A percentile compares a stretch with the other conserved stretches of the same genome.
These are phyloP conservation scores for Agonopterix arenella DNA, from an alignment of 2,888 invertebrate species.

Conservation along the genomic window DNA sequence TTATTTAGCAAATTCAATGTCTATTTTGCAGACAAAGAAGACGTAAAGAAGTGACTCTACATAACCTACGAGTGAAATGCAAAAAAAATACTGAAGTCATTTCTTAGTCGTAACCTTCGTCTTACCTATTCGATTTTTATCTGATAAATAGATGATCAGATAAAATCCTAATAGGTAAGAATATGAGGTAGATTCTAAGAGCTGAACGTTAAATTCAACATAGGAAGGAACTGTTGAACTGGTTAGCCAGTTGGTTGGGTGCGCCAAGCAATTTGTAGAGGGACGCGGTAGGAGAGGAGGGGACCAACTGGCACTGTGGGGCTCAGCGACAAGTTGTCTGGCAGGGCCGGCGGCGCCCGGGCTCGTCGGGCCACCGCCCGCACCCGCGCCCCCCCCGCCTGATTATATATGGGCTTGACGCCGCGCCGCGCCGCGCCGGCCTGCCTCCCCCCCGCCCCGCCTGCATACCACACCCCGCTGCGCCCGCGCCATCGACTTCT, in stretches of 20 bases:
- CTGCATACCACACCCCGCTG: constrained; percentile 18
- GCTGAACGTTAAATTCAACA: constrained; percentile 12
- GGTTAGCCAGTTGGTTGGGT: constrained; percentile 40
- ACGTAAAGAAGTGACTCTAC: no score
- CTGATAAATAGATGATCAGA: no score
- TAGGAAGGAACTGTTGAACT: constrained; percentile 23
- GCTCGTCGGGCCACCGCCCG: constrained; percentile 13
- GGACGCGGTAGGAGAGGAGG: constrained; percentile 21
- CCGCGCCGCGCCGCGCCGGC: constrained; percentile 22
- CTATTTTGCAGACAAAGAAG: no score
- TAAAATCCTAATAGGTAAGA: no score
- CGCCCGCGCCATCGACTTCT: constrained; percentile 41
- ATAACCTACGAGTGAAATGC: no score
- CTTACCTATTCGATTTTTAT: no score
- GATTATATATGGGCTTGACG: constrained; percentile 42
- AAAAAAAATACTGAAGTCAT: no score
- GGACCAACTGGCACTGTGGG: constrained; percentile 24
- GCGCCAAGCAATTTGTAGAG: constrained; percentile 46
- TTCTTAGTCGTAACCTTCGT: no score
- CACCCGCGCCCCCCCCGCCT: constrained; percentile 17
- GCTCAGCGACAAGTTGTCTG: constrained; percentile 73
- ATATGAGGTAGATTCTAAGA: not conserved
- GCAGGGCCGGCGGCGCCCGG: constrained; percentile 38
- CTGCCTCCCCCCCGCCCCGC: constrained; percentile 19
- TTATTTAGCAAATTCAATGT: no score